These are phyloP conservation scores for Siderastrea radians DNA, from an alignment of 92 coral and sea anemone genomes.

Conservation along the genomic window DNA sequence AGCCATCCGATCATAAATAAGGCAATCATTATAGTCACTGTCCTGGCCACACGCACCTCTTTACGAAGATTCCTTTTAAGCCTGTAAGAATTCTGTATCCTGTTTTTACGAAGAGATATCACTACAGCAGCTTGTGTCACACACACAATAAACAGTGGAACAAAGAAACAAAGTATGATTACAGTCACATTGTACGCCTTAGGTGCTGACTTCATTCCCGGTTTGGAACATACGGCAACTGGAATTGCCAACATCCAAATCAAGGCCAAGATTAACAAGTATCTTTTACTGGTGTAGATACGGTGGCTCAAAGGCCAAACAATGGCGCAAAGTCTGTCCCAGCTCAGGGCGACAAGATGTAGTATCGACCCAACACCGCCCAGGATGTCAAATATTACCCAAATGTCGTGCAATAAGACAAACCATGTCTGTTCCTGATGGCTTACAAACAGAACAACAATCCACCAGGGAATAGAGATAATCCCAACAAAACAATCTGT, in stretches of 20 bases:
- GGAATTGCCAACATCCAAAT: conserved; percentile 61
- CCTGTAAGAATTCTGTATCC: conserved; percentile 10
- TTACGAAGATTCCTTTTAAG: conserved; percentile 47
- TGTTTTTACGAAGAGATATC: conserved; percentile 46
- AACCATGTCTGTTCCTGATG: conserved; percentile 51
- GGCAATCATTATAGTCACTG: conserved; percentile 72
- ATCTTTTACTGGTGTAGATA: conserved; percentile 55
- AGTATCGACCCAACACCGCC: conserved; percentile 85
- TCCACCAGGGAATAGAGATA: conserved; percentile 82
- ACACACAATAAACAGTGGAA: conserved; percentile 66
- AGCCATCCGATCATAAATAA: conserved; percentile 78
- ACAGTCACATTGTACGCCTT: conserved; percentile 75
- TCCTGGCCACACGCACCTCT: conserved; percentile 77
- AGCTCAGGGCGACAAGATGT: conserved; percentile 79
- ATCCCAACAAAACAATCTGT: conserved; percentile 79
- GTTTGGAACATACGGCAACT: conserved; percentile 65
- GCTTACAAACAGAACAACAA: conserved; percentile 54
- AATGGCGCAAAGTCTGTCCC: conserved; percentile 87
- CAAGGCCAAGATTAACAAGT: conserved; percentile 42
- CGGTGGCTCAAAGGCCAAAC: conserved; percentile 84
- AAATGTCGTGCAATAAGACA: conserved; percentile 62
- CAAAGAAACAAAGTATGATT: conserved; percentile 62
- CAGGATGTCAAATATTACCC: conserved; percentile 78
- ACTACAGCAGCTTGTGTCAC: conserved; percentile 66
- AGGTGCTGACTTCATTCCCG: conserved; percentile 53